phyloP scores from a whole-genome alignment of 2,888 invertebrate genomes.

The Caprella mutica region DNA sequence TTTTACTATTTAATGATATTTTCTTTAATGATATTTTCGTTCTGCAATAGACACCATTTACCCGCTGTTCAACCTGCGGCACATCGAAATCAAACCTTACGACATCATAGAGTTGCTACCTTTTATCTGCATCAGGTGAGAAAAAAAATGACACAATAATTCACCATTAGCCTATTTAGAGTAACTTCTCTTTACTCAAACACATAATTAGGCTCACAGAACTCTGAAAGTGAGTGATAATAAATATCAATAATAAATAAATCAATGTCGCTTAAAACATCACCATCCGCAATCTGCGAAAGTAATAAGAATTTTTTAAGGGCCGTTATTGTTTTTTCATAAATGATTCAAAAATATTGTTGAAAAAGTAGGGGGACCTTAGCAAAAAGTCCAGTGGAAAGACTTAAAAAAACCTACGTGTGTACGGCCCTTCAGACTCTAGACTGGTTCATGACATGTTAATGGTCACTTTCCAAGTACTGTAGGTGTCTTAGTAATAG shows the following conservation, averaged over 20 bases:
- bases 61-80: slow-evolving; percentile 31
- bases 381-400: no score
- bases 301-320: background rate
- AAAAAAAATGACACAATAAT: background rate
- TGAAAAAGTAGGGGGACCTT: no score
- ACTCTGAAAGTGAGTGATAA: background rate
- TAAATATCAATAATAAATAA: background rate
- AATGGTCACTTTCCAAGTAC: no score
- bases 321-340: no score
- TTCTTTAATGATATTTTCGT: no score
- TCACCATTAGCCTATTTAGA: slow-evolving; percentile 35
- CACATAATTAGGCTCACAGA: background rate
- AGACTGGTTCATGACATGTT: background rate
- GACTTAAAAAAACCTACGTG: no score
- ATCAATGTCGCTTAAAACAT: no score
- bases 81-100: slow-evolving; percentile 29
- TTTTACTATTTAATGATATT: no score
- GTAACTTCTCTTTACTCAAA: background rate
- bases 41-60: slow-evolving; percentile 32
- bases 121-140: slow-evolving; percentile 31
- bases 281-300: background rate
- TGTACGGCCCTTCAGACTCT: background rate
- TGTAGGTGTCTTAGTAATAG: no score
- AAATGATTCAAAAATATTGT: no score
- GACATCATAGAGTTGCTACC: slow-evolving; percentile 32